Conservation (phyloP, 2,888 invertebrate species). For the Hydroisotoma schaefferi region DNA sequence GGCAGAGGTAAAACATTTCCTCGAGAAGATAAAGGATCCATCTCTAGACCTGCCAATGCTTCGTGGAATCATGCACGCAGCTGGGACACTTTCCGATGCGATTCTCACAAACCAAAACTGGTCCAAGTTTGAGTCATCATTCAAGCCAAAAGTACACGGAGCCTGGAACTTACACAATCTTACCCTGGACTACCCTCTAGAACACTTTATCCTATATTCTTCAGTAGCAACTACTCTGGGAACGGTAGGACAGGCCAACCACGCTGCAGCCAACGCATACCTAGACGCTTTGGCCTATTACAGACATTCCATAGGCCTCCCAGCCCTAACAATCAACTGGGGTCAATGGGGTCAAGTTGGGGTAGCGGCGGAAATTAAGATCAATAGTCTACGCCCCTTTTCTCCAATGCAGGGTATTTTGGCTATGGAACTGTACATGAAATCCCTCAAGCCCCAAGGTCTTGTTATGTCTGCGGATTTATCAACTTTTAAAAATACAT, state of each 20-base stretch:
- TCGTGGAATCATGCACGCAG: too few relatives aligned
- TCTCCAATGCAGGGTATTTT: constrained; percentile 17
- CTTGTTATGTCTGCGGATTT: constrained; percentile 22
- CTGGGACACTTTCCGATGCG: constrained; percentile 24
- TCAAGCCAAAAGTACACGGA: constrained; percentile 34
- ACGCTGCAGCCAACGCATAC: constrained; percentile 30
- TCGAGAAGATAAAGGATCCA: too few relatives aligned
- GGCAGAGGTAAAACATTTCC: too few relatives aligned
- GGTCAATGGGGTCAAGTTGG: constrained; percentile 35
- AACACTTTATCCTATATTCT: constrained; percentile 32
- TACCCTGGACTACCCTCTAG: constrained; percentile 20
- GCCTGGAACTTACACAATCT: constrained; percentile 31
- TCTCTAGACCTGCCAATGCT: too few relatives aligned
- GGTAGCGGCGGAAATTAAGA: constrained; percentile 17
- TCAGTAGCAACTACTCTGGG: constrained; percentile 28
- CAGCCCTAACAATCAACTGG: constrained; percentile 30
- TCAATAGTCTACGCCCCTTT: constrained; percentile 18
- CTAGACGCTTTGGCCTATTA: constrained; percentile 30
- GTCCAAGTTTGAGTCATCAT: constrained; percentile 24
- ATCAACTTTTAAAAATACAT: constrained; percentile 15
- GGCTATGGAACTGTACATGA: constrained; percentile 16
- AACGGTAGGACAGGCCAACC: constrained; percentile 25
- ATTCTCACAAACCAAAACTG: constrained; percentile 27
- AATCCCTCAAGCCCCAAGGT: constrained; percentile 16
- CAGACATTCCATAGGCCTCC: constrained; percentile 22